phyloP scores from a whole-genome alignment of 2,888 invertebrate species.

The Papilio demoleus region DNA sequence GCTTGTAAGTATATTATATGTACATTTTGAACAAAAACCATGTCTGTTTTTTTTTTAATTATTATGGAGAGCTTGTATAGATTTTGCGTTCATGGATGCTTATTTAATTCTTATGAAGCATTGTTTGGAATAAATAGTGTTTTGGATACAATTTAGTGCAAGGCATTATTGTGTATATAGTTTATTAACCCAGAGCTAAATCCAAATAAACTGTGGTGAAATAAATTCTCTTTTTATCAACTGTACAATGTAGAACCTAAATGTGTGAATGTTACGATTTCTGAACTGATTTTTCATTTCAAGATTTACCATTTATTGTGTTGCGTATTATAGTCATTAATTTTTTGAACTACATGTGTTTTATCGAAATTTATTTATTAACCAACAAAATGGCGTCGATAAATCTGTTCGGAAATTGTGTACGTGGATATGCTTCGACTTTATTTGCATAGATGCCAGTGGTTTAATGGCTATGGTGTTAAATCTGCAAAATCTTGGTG shows the following conservation, averaged over 20 bases:
- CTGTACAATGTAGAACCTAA: slow-evolving; percentile 62
- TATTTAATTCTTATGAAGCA: slow-evolving; percentile 56
- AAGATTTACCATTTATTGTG: slow-evolving; percentile 14
- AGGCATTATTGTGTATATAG: slow-evolving; percentile 74
- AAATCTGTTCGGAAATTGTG: slow-evolving; percentile 62
- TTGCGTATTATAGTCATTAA: not conserved
- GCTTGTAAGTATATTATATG: slow-evolving; percentile 79
- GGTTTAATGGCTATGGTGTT: slow-evolving; percentile 57
- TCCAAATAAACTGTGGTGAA: slow-evolving; percentile 76
- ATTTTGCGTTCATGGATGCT: slow-evolving; percentile 66
- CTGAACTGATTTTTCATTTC: slow-evolving; percentile 54
- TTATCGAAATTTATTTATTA: not conserved
- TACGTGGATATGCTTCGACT: slow-evolving; percentile 63
- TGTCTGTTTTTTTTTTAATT: slow-evolving; percentile 63
- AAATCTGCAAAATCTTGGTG: slow-evolving; percentile 62
- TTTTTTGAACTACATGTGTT: slow-evolving; percentile 2
- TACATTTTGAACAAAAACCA: slow-evolving; percentile 76
- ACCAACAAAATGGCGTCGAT: slow-evolving; percentile 47
- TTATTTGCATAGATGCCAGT: slow-evolving; percentile 70
- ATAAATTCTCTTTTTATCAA: slow-evolving; percentile 59
- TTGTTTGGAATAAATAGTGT: slow-evolving; percentile 52
- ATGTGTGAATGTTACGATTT: slow-evolving; percentile 58
- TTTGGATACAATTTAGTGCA: slow-evolving; percentile 58
- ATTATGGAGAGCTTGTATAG: slow-evolving; percentile 66
- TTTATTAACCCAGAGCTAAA: slow-evolving; percentile 79